Evolutionary conservation across 2,888 invertebrate species (phyloP), one percentile per base, ranked within the genome.

Genomic region (Petrolisthes manimaculis): DNA sequence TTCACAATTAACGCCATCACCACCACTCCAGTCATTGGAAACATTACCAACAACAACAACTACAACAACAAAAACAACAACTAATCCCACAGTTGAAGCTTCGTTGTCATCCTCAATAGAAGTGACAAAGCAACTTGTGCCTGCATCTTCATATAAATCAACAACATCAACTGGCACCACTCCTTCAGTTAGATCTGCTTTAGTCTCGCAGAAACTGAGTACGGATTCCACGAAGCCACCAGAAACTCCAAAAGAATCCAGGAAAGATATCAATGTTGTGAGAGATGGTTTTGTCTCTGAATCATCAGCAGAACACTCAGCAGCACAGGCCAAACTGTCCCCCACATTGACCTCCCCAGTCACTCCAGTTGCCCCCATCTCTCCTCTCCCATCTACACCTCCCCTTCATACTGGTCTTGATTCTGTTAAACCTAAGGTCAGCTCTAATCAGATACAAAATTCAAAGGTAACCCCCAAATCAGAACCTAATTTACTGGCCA

Each of bases 291-390:
- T 67, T 69, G 78, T 85, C 67, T 54, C 79, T 61, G 55, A 53
- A 37, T 69, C 69, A 21, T 79, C 85, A 79, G 18, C 55, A 69
- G 56, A 56, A 53, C 54, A 79, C 53, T 85, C 85, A 5, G 24
- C 67, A 67, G 79, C 51, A 53, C 85, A 69, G 61, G 24, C 69
- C 79, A 79, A 54, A 79, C 69, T 54, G 56, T 51, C 55, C 51
- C 77, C 54, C 54, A 37, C n/a, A 4, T 21, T 79, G 53, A 85
- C 67, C 56, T 77, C 85, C 37, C 54, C 79, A 14, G 69, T 61
- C 78, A 61, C 84, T 61, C 61, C 84, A 53, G 6, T 85, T 51
- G 21, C 84, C 21, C 61, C 84, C n/a, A 37, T 37, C 37, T 55
- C 67, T 1, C 37, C 67, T 77, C 53, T 56, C 24, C 54, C 78